Evolutionary conservation across 1,140 invertebrate species (phyloP).

Genomic region (Drosophila ananassae): DNA sequence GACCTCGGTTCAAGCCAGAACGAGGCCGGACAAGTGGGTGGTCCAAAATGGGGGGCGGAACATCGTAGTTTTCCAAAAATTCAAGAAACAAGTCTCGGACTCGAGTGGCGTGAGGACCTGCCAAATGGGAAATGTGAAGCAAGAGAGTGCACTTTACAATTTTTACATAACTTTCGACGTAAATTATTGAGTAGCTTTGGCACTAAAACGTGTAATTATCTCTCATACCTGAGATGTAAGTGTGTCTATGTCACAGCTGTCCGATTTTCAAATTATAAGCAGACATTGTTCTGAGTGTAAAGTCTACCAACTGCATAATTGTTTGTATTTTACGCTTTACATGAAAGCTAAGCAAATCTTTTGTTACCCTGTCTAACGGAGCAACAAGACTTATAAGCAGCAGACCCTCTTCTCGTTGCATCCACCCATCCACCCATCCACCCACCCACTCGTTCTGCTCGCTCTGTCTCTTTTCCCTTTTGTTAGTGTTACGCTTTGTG

Average conservation of each 20-base stretch:
- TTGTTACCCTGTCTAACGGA: conserved; percentile 75
- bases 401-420: conserved; percentile 2
- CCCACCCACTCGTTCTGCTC: neutral
- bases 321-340: conserved; percentile 82
- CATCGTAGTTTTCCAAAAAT: conserved; percentile 61
- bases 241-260: neutral
- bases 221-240: neutral
- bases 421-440: neutral
- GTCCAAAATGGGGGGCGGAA: conserved; percentile 1
- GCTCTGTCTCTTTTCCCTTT: conserved; percentile 39
- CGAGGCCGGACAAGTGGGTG: conserved; percentile 1
- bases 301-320: conserved; percentile 68
- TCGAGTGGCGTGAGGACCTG: conserved; percentile 72
- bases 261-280: neutral
- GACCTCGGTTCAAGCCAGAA: conserved; percentile 39
- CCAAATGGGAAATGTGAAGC: conserved; percentile 53
- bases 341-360: conserved; percentile 82
- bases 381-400: conserved; percentile 40
- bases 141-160: conserved; percentile 1
- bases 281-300: neutral
- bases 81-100: conserved; percentile 75
- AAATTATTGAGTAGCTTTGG: neutral
- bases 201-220: neutral
- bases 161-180: neutral
- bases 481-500: conserved; percentile 77